Conservation (phyloP, 2,888 invertebrate genomes). For the Machimus atricapillus region DNA sequence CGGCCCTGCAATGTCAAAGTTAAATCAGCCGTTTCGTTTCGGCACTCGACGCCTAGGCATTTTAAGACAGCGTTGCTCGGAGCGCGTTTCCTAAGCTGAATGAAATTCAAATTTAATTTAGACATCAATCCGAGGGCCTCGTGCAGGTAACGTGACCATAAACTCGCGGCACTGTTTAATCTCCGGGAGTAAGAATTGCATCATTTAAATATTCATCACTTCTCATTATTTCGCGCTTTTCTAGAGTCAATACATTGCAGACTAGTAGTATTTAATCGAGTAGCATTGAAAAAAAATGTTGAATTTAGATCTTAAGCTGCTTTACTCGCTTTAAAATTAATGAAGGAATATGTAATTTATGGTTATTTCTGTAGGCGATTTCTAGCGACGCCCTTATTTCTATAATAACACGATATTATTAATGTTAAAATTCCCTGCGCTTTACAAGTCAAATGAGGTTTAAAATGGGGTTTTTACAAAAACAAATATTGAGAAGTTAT, state of each 20-base stretch:
- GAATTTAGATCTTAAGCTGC: neutral
- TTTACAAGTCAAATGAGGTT: too few species aligned
- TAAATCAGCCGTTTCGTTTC: neutral
- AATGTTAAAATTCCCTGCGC: too few species aligned
- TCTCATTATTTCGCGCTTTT: constrained; percentile 6
- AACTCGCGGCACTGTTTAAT: neutral
- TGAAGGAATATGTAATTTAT: neutral
- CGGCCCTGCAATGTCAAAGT: constrained; percentile 9
- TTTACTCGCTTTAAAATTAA: neutral
- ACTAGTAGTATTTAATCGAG: neutral
- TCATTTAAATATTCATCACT: constrained; percentile 1
- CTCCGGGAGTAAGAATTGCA: neutral
- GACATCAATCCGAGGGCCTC: neutral
- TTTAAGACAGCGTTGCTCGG: neutral
- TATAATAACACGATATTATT: too few species aligned
- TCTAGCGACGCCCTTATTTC: too few species aligned
- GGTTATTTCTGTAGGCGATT: too few species aligned
- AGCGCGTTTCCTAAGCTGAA: neutral
- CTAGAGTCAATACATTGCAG: neutral
- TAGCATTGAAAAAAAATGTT: neutral
- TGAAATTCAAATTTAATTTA: neutral
- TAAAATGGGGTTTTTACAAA: too few species aligned
- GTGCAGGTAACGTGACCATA: neutral
- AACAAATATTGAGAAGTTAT: too few species aligned
- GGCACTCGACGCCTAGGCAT: neutral